These are phyloP conservation scores for Megalurothrips usitatus DNA, from an alignment of 2,888 invertebrate species.

Conservation along the genomic window DNA sequence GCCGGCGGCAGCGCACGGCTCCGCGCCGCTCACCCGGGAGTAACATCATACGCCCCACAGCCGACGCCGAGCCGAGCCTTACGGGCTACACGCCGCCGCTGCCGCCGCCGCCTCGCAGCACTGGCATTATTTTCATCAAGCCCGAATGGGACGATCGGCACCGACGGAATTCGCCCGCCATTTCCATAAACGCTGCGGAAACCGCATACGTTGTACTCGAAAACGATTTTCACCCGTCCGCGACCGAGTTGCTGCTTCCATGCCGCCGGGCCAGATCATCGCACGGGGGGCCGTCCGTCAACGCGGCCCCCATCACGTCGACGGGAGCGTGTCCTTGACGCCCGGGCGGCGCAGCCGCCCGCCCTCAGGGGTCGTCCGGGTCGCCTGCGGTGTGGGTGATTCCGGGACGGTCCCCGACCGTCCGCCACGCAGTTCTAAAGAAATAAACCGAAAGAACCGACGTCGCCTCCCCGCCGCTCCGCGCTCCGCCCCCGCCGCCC, in stretches of 20 bases:
- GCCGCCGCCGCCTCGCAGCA: background rate
- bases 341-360: background rate
- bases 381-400: background rate
- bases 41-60: background rate
- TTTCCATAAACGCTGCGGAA: background rate
- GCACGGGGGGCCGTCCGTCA: background rate
- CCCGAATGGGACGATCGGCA: too few relatives aligned
- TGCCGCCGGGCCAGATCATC: background rate
- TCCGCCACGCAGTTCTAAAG: background rate
- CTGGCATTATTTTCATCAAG: too few relatives aligned
- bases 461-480: background rate
- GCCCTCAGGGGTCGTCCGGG: background rate
- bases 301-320: too few relatives aligned
- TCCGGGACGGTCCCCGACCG: background rate
- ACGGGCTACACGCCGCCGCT: background rate
- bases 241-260: background rate
- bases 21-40: background rate
- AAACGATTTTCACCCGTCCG: background rate
- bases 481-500: background rate
- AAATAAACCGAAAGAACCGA: background rate
- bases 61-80: background rate
- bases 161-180: too few relatives aligned
- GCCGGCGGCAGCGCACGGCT: background rate
- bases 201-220: background rate
- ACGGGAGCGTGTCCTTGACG: background rate